Base-by-base conservation (phyloP, 2,888 invertebrate genomes). In the Proisotoma minuta region DNA sequence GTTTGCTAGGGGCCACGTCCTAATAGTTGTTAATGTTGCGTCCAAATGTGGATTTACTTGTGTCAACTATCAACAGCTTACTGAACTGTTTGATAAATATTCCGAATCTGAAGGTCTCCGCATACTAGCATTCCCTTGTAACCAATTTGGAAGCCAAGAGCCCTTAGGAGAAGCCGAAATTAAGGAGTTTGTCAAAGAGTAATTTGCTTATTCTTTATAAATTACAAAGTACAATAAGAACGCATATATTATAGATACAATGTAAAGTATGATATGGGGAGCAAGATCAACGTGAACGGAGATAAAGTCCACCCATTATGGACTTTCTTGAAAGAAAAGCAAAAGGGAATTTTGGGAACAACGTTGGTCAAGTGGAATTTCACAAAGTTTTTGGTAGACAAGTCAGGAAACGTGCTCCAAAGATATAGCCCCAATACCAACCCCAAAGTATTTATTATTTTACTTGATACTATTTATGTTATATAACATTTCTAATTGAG, bases 371-470 rank as follows among this genome's bases (percentile, higher is more conserved):
- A 71, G 50, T 73, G 92, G 92, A 93, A 93, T 78, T 93, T 91
- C 76, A 86, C 89, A 1, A 93, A 93, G 77, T 93, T 92, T 78
- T 81, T 93, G 39, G 80, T 92, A 27, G 85, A 91, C 76, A 85
- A 83, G 74, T 79, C 87, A 59, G 91, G 91, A 0, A 79, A 83
- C 29, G 86, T 87, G 0, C 85, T 87, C 8, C 85, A 84, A 68
- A 79, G 88, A 62, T 84, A 85, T 69, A 84, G 82, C 0, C 86
- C 87, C 8, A 85, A 82, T 39, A 81, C 81, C 0, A 75, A 77
- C 67, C 78, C 78, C 20, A 74, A 73, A 43, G 77, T 77, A 70
- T 74, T 70, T 65, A 50, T 50, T 8, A 28, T 28, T 28, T 15
- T 59, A 53, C 22, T 47, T 18, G 43, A 56, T 2, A 26, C 20